Evolutionary conservation across 2,888 invertebrate species (phyloP), one percentile per base, ranked within the genome.

Genomic region (Drosophila algonquin): DNA sequence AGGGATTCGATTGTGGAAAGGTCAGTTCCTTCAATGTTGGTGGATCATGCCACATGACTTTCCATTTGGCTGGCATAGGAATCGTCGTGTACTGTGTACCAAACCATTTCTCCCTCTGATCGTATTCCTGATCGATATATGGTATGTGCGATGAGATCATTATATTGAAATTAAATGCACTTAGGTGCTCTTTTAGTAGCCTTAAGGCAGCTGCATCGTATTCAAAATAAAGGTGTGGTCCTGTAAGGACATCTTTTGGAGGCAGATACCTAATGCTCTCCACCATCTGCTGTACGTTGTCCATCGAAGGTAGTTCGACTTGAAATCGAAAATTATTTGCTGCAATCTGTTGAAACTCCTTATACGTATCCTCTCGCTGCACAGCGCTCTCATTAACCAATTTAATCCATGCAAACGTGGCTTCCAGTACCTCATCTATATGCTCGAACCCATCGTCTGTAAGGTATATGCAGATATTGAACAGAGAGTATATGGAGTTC

Each of bases 221-320:
- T 72, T 97, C 95, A 88, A 94, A 96, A 89, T 95, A 95, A 0
- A 97, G 92, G 59, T 95, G 93, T 18, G 94, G 94, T 0, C 97
- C 98, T 0, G 95, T 95, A 64, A 98, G 93, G 87, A 95, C 96
- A 91, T 97, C 95, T 77, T 94, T 93, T 0, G 96, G 94, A 0
- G 96, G 95, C 91, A 95, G 97, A 84, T 94, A 94, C 75, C 96
- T 96, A 95, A 98, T 96, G 78, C 94, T 94, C 87, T 96, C 95
- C 3, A 95, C 94, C 7, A 98, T 87, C 32, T 93, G 93, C 91
- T 97, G 96, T 0, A 97, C 98, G 88, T 96, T 95, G 60, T 97
- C 96, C 0, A 94, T 93, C 0, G 97, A 94, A 50, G 94, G 93
- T 0, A 93, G 93, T 87, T 97, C 97, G 65, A 95, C 94, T 54